These are phyloP conservation scores for Trichopoda pennipes DNA, from an alignment of 2,888 invertebrate genomes.

Conservation along the genomic window DNA sequence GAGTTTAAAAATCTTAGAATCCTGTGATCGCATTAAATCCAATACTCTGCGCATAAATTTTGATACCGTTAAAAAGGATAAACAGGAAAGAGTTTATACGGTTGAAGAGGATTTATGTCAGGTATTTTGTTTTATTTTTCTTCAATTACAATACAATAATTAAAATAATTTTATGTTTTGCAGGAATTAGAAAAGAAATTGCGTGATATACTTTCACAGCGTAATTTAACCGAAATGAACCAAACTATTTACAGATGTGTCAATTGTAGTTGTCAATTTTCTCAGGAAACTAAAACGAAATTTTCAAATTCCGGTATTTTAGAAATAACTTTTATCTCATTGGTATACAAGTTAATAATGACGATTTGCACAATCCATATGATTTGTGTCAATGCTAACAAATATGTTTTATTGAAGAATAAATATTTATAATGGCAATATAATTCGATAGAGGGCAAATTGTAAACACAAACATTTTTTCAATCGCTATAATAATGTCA, in stretches of 20 bases:
- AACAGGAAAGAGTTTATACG: conserved; percentile 83
- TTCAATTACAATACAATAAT: neutral
- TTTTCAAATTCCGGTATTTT: conserved; percentile 73
- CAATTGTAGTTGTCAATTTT: conserved; percentile 85
- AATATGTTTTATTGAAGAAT: too few species aligned
- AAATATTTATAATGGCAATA: too few species aligned
- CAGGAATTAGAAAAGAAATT: conserved; percentile 82
- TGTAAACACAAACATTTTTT: too few species aligned
- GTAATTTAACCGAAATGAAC: conserved; percentile 82
- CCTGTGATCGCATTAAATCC: conserved; percentile 81
- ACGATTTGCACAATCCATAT: too few species aligned
- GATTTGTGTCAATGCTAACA: too few species aligned
- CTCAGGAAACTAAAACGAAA: conserved; percentile 80
- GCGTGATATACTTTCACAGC: conserved; percentile 81
- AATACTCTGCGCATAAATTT: conserved; percentile 83
- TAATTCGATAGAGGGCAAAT: too few species aligned
- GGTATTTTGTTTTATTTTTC: conserved; percentile 73
- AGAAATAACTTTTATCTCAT: neutral
- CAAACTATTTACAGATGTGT: conserved; percentile 83
- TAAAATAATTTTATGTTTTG: conserved; percentile 35
- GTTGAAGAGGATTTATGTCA: conserved; percentile 83
- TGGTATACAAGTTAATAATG: too few species aligned
- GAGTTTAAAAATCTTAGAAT: conserved; percentile 82
- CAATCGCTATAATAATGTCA: too few species aligned
- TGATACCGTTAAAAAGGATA: conserved; percentile 84